Evolutionary conservation across 2,797 vertebrate genomes (phyloP), one percentile per base, ranked within the genome.

Genomic region (Petrocephalus schoutedeni): DNA sequence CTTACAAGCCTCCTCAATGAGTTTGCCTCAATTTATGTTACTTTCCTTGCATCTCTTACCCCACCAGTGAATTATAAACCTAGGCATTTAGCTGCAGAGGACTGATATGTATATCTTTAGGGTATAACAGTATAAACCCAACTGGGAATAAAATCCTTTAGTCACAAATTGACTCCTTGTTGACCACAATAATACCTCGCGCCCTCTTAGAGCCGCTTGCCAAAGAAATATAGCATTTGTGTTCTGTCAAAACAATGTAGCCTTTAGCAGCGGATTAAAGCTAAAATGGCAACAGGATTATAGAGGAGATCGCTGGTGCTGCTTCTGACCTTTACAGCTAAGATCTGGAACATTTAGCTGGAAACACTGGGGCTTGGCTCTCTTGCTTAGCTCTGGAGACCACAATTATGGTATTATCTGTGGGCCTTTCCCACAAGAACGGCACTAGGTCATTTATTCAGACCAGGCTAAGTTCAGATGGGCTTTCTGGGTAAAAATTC

Each of bases 361-460:
- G 36, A n/a, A 51, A 58, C 87, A 71, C 91, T 89, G 90, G 91
- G 90, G 92, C 90, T 92, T 88, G 89, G 87, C 87, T 89, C 90
- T 89, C 88, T 88, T 91, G 90, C 91, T 89, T 45, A 54, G 87
- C 3, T 89, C 89, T 91, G 90, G 80, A 54, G 91, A 88, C 77
- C 32, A 90, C 89, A 89, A 92, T 94, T 92, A 94, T 93, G 91
- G 91, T 92, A 93, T 94, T 93, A 91, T 92, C 91, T 92, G 92
- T 91, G 91, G 90, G 91, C 86, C 88, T 88, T 88, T 91, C 88
- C 74, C 87, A 89, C 88, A 84, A 28, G 12, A 54, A 28, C 1
- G 2, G 83, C 91, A 90, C 89, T 85, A 82, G 91, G 90, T 92
- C 91, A 92, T 92, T 90, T 36, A 45, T 87, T 77, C 51, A 19